Evolutionary conservation across 2,888 invertebrate species (phyloP), one percentile per base, ranked within the genome.

Genomic region (Apotomis betuletana): DNA sequence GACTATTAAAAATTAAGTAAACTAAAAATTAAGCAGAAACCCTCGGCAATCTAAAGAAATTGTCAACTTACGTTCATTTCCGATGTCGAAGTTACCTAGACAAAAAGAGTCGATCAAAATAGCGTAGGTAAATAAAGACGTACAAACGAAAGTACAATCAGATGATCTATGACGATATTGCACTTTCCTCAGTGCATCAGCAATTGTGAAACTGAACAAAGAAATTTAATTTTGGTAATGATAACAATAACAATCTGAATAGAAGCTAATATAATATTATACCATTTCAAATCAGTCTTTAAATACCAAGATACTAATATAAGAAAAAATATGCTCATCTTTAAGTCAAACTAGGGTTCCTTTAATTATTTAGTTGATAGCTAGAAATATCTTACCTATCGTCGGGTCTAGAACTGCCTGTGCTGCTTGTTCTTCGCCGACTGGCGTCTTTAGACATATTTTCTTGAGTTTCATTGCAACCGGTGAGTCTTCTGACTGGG

Each of bases 401-500:
- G 95, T 94, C 83, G 95, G 94, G 90, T 95, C 95, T 90, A 95
- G 92, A 83, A 95, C 94, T 89, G 95, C 95, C 91, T 95, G 95
- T 86, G 94, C 95, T 81, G 95, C 95, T 88, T 95, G 95, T 88
- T 95, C 95, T 89, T 95, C 95, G 89, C 95, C 94, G 77, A 95
- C 94, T 83, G 95, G 95, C 91, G 95, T 95, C 90, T 95, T 94
- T 90, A 95, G 94, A 95, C 95, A 95, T 88, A 95, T 95, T 94
- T 95, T 95, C 93, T 95, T 95, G 91, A 95, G 93, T 94, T 95
- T 95, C 92, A 94, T 95, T 84, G 95, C 95, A 87, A 95, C 93
- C 85, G 95, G 95, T 85, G 95, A 95, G 88, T 94, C 94, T 91
- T 95, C 95, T 81, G 95, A 94, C 89, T 95, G 94, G 87, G 95